Base-by-base conservation (phyloP, 1,140 invertebrate species). In the Catajapyx aquilonaris region DNA sequence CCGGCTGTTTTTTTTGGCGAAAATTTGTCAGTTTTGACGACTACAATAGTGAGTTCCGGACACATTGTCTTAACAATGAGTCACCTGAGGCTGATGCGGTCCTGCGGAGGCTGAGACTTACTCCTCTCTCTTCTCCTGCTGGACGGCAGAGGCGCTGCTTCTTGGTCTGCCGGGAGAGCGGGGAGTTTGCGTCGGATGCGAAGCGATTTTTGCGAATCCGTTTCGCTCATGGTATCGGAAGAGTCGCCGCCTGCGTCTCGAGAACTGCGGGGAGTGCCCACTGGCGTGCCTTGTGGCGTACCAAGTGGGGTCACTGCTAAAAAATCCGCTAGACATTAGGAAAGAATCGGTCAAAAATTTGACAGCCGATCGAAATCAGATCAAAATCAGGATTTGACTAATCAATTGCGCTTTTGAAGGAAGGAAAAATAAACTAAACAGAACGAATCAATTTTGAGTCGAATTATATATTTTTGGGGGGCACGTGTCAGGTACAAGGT, bases 111-210 rank as follows among this genome's bases (percentile, higher is more conserved):
- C 36, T 48, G 47, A 34, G 51, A 39, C 39, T 53, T 46, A 34
- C 44, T 41, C 36, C 48, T 42, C 22, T 49, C 47, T 35, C 50
- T 36, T 41, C 48, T 59, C 40, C 62, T 59, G 20, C 53, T 50
- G 1, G 57, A 56, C 23, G 61, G 59, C 7, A 65, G 46, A 4
- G 57, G 56, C 4, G 59, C 55, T 1, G 64, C 63, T 43, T 68
- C 65, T 45, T 70, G 68, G 35, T 67, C 65, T 1, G 61, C 48
- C 2, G 69, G 69, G 23, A 71, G 59, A 13, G 64, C 54, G 2
- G 69, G 68, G 15, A 71, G 50, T 44, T 66, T 69, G 25, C 69
- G 48, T 18, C 68, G 50, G 38, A 66, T 59, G 36, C 67, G 54
- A 20, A 64, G 54, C 4, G 60, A 64, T 39, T 63, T 63, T 42